Percentiles rank a stretch among this genome's conserved stretches.
Evolutionary conservation across 2,113 vertebrate genomes (phyloP).

Genomic region (Trichechus manatus): DNA sequence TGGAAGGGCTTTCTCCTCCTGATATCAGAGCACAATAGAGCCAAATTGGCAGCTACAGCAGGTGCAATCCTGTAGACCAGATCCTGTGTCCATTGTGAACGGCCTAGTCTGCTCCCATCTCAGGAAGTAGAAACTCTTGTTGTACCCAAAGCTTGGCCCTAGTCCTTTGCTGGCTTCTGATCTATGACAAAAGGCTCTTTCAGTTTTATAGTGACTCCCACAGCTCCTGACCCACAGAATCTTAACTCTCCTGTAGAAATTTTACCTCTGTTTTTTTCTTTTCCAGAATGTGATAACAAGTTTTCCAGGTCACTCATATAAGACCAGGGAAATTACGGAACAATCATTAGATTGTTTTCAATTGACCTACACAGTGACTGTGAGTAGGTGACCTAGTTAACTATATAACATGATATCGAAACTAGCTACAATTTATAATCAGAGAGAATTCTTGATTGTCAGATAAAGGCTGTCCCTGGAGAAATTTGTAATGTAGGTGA

Average conservation of each 20-base stretch:
- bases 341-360: not conserved
- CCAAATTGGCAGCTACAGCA: slow-evolving; percentile 68
- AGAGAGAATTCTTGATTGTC: slow-evolving; percentile 11
- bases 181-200: slow-evolving; percentile 77
- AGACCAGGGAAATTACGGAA: not conserved
- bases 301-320: not conserved
- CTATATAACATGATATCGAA: not conserved
- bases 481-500: slow-evolving; percentile 14
- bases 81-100: slow-evolving; percentile 51
- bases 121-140: slow-evolving; percentile 1
- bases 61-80: slow-evolving; percentile 67
- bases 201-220: slow-evolving; percentile 76
- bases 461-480: not conserved
- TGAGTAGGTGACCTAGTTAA: slow-evolving; percentile 11
- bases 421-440: slow-evolving; percentile 7
- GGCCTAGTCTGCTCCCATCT: slow-evolving; percentile 46
- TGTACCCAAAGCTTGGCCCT: slow-evolving; percentile 60
- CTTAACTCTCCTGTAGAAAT: slow-evolving; percentile 57
- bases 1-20: slow-evolving; percentile 78
- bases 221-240: slow-evolving; percentile 67
- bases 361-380: not conserved
- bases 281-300: not conserved
- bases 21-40: slow-evolving; percentile 53
- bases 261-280: not conserved
- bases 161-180: slow-evolving; percentile 60